Conservation (phyloP, 2,888 invertebrate genomes). For the Lithophane semibrunnea region DNA sequence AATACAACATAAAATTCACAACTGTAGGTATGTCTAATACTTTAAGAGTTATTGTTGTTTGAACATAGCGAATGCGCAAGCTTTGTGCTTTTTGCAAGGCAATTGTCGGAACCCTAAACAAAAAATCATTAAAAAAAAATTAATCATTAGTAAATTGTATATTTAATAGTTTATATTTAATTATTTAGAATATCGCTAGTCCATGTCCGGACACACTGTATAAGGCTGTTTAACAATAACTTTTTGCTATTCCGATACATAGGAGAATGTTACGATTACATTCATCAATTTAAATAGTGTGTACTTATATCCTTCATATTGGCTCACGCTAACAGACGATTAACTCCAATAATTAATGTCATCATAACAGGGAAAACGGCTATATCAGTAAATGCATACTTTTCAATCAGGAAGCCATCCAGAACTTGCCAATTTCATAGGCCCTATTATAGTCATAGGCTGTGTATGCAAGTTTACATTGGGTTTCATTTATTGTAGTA, state of each 20-base stretch:
- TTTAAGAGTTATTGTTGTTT: too few relatives aligned
- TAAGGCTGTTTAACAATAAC: not conserved
- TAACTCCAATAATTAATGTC: not conserved
- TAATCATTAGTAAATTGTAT: too few relatives aligned
- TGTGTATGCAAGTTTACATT: not conserved
- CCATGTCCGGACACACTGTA: too few relatives aligned
- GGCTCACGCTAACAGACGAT: not conserved
- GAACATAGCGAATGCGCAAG: too few relatives aligned
- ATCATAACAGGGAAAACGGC: not conserved
- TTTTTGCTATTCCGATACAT: not conserved
- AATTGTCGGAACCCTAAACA: too few relatives aligned
- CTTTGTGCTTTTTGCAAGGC: too few relatives aligned
- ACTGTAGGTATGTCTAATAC: too few relatives aligned
- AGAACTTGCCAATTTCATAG: not conserved
- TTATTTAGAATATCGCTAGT: too few relatives aligned
- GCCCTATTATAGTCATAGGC: not conserved
- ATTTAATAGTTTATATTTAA: too few relatives aligned
- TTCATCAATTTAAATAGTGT: slow-evolving; percentile 1
- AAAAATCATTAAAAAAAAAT: too few relatives aligned
- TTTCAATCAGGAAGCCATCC: not conserved
- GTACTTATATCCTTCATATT: not conserved
- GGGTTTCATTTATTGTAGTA: not conserved
- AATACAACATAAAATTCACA: too few relatives aligned
- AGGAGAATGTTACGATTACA: not conserved
- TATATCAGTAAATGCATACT: not conserved